These are phyloP conservation scores for Nomada fucata DNA, from an alignment of 2,888 invertebrate species.

Conservation along the genomic window DNA sequence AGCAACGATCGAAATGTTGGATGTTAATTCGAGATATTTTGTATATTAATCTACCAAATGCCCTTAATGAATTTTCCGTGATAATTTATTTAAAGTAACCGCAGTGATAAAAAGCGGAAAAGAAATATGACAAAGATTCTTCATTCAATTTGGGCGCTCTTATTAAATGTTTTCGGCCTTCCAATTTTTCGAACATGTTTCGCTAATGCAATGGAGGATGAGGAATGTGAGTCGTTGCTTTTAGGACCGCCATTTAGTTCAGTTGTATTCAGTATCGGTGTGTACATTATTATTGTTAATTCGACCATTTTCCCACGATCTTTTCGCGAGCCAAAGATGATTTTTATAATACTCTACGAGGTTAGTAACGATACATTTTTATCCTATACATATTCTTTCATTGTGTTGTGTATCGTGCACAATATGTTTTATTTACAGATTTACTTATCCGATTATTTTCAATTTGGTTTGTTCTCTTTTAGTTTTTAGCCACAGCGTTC, in stretches of 20 bases:
- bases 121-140: conserved; percentile 73
- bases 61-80: not conserved
- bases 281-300: conserved; percentile 73
- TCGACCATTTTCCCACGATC: conserved; percentile 72
- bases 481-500: conserved; percentile 78
- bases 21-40: conserved; percentile 6
- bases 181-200: conserved; percentile 77
- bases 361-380: conserved; percentile 38
- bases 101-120: not conserved
- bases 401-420: not conserved
- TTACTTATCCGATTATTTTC: not conserved
- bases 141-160: conserved; percentile 77
- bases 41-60: not conserved
- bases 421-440: not conserved
- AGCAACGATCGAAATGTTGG: conserved; percentile 15
- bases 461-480: not conserved
- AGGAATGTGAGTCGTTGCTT: conserved; percentile 71
- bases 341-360: conserved; percentile 74
- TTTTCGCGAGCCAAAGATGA: conserved; percentile 69
- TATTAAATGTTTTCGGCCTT: conserved; percentile 70
- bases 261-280: conserved; percentile 73
- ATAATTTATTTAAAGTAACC: not conserved
- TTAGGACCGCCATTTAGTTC: conserved; percentile 74
- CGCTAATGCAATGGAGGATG: conserved; percentile 74
- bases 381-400: not conserved